Evolutionary conservation across 1,140 invertebrate genomes (phyloP).

Genomic region (Megalonaias nervosa): DNA sequence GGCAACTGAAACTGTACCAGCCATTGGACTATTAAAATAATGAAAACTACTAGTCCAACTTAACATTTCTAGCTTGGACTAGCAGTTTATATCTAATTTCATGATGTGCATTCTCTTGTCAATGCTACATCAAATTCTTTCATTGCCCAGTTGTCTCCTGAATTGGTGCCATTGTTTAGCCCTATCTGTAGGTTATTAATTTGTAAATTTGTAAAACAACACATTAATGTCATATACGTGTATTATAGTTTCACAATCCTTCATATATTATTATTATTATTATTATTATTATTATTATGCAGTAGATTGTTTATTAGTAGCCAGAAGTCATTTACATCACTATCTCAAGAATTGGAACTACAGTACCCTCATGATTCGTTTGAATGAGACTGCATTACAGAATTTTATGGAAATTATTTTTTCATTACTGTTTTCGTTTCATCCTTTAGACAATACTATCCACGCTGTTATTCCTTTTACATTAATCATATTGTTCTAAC

Average conservation of each 20-base stretch:
- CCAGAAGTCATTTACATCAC: neutral
- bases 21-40: no score
- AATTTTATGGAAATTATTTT: neutral
- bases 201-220: neutral
- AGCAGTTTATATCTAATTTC: no score
- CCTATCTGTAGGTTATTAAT: neutral
- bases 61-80: no score
- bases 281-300: no score
- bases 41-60: no score
- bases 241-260: no score
- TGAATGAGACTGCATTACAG: neutral
- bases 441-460: neutral
- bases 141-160: neutral
- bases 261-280: no score
- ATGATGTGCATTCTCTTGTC: no score
- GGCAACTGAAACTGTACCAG: no score
- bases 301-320: neutral
- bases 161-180: neutral
- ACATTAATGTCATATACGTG: no score
- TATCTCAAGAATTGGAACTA: neutral
- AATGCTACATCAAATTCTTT: no score
- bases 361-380: neutral
- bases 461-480: slow-evolving; percentile 25
- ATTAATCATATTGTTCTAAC: neutral
- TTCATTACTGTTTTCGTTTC: neutral